phyloP scores from a whole-genome alignment of 1,140 invertebrate species.

The Atta texana region DNA sequence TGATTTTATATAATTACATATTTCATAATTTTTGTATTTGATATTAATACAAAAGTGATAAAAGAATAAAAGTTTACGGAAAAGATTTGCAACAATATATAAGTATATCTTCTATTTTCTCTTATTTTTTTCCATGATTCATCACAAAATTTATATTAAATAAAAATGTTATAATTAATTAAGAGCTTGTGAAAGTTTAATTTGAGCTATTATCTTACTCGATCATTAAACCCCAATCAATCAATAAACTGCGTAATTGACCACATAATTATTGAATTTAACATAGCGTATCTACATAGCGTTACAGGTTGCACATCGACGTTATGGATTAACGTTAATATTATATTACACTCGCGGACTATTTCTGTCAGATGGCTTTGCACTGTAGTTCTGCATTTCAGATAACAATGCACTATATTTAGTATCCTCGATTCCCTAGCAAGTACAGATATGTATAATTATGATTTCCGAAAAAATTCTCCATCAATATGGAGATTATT shows the following conservation, averaged over 20 bases:
- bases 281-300: constrained; percentile 37
- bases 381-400: constrained; percentile 18
- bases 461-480: constrained; percentile 9
- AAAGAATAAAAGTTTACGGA: not conserved
- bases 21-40: not conserved
- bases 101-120: not conserved
- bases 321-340: constrained; percentile 17
- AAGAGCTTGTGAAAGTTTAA: not conserved
- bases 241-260: constrained; percentile 18
- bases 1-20: no score
- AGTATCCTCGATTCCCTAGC: not conserved
- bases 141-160: not conserved
- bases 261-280: constrained; percentile 55
- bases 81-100: not conserved
- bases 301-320: constrained; percentile 16
- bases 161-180: not conserved
- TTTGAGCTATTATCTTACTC: not conserved
- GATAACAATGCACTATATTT: constrained; percentile 7
- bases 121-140: not conserved
- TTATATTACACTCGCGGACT: not conserved
- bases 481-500: not conserved
- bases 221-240: not conserved
- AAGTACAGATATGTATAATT: not conserved
- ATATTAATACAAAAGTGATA: not conserved
- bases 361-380: constrained; percentile 14